These are phyloP conservation scores for Drosophila meridiana DNA, from an alignment of 2,888 invertebrate species.

Conservation along the genomic window DNA sequence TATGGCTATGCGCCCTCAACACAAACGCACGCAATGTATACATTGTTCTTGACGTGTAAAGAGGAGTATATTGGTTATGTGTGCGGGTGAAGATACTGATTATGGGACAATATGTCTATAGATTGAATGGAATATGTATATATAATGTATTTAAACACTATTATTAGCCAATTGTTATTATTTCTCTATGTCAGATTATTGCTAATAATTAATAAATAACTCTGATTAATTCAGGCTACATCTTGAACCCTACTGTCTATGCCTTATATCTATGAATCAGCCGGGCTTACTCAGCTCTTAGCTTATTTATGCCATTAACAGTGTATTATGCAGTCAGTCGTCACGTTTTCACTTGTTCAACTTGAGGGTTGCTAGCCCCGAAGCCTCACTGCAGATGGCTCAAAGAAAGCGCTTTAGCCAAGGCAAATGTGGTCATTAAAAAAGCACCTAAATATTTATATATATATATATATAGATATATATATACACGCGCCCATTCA, in stretches of 20 bases:
- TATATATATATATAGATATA: slow-evolving; percentile 7
- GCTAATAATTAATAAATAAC: no score
- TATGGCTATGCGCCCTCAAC: not conserved
- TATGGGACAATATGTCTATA: not conserved
- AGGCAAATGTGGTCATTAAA: slow-evolving; percentile 56
- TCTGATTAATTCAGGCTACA: not conserved
- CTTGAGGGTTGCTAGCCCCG: slow-evolving; percentile 10
- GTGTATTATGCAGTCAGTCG: not conserved
- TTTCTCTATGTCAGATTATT: no score
- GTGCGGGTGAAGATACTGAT: not conserved
- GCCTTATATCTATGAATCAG: not conserved
- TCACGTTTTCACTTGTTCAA: not conserved
- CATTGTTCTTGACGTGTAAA: not conserved
- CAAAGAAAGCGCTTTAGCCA: slow-evolving; percentile 29
- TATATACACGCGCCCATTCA: slow-evolving; percentile 27
- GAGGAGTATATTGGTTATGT: slow-evolving; percentile 2
- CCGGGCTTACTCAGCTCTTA: not conserved
- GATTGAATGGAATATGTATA: not conserved
- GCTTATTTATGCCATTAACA: not conserved
- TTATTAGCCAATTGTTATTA: no score
- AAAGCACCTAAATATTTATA: slow-evolving; percentile 17
- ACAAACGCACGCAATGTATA: not conserved
- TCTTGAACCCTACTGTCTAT: not conserved
- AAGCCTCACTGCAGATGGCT: slow-evolving; percentile 10
- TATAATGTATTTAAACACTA: no score